Base-by-base conservation (phyloP, 2,888 invertebrate genomes). In the Loripinus fragilis region DNA sequence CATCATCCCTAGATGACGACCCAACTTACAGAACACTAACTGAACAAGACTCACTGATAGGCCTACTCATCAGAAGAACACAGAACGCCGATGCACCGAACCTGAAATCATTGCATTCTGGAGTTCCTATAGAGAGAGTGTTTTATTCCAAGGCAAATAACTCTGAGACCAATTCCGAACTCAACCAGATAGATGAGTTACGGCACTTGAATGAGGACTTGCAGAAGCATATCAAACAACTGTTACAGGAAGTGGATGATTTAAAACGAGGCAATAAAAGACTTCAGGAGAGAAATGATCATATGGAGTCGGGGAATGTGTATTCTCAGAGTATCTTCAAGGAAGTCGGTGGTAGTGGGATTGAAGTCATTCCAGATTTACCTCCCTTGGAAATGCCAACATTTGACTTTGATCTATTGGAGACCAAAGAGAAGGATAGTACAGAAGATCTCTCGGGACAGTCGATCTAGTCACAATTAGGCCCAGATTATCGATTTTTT, bases 341-440 rank as follows among this genome's bases (percentile, higher is more conserved):
- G 71, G 83, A 83, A 66, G 76, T 83, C 30, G 78, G 76, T 15
- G 76, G 71, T 20, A 45, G 69, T 41, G 93, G 94, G 0, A 91
- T 95, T 60, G 94, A 95, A 42, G 74, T 90, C 17, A 89, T 91
- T 38, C 95, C 95, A 0, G 94, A 95, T 50, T 83, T 92, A 70
- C 91, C 92, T 71, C 95, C 95, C 10, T 93, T 96, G n/a, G 95
- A 95, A 92, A 94, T 95, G 94, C 95, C 95, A 28, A 94, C 94
- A 73, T 95, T 95, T 89, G 95, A 95, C 89, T 95, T 95, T 89
- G 88, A 89, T 65, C 65, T 83, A 28, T 55, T 80, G 23, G 78
- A 79, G 35, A 65, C 65, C 41, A 76, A 79, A 28, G 74, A 71
- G 42, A 52, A 50, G 20, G 71, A 33, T 20, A 60, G 60, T 33